A percentile compares a stretch with the other conserved stretches of the same genome.
phyloP scores from a whole-genome alignment of 2,797 vertebrate species.

The Florisuga fusca region DNA sequence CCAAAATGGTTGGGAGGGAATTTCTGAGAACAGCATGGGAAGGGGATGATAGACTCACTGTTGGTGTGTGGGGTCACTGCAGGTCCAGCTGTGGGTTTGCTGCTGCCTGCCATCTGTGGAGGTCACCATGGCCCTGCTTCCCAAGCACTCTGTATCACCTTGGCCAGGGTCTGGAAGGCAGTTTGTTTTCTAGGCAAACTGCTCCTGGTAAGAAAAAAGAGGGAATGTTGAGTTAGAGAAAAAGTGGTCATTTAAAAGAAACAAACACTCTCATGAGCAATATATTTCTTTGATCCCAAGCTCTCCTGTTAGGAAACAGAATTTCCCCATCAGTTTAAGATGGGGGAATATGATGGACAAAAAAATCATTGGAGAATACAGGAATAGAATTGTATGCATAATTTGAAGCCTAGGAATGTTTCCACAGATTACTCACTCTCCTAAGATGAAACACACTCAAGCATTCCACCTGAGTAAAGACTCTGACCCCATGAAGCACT shows the following conservation, averaged over 20 bases:
- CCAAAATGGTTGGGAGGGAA: neutral
- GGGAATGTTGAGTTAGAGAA: neutral
- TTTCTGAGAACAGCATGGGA: neutral
- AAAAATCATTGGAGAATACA: neutral
- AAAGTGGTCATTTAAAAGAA: neutral
- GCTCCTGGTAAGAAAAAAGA: neutral
- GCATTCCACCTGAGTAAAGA: neutral
- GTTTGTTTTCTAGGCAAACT: neutral
- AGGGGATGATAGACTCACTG: neutral
- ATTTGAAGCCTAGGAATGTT: neutral
- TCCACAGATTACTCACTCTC: neutral
- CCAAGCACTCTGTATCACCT: neutral
- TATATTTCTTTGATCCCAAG: neutral
- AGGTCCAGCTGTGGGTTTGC: neutral
- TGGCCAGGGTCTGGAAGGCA: neutral
- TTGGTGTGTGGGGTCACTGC: neutral
- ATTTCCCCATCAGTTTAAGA: neutral
- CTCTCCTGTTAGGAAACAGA: neutral
- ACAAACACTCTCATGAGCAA: neutral
- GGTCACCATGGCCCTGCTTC: neutral
- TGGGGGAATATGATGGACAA: neutral
- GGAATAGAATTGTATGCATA: neutral
- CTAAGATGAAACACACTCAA: neutral
- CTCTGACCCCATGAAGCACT: neutral
- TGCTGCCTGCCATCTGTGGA: neutral